Evolutionary conservation across 2,888 invertebrate species (phyloP), one percentile per base, ranked within the genome.

Genomic region (Heliconius cydno): DNA sequence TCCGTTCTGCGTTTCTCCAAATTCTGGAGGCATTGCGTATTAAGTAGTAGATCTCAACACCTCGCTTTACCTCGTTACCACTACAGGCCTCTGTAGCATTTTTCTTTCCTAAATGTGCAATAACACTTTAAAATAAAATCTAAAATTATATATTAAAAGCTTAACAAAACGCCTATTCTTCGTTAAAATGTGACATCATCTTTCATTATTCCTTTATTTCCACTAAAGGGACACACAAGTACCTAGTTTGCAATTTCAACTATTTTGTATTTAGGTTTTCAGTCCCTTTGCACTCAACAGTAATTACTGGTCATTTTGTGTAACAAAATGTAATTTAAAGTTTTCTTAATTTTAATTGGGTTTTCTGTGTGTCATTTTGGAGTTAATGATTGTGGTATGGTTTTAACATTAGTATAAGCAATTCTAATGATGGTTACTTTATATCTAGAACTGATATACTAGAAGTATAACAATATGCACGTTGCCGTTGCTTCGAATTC

Each of bases 301-400:
- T 80, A 79, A 82, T 66, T 82, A 78, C 79, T 79, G 79, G 66
- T 75, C 76, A 77, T 77, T 77, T 71, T 76, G 70, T 67, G 71
- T 78, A 79, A 81, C 81, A 81, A 79, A 78, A 82, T 71, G 78
- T 82, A 79, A 79, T 82, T 79, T 78, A 74, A 79, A 78, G 60
- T 78, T 79, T 67, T 25, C 71, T 68, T 79, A 78, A 80, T 76
- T 78, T 81, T 78, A 81, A 78, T 78, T 66, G 81, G 78, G 74
- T 77, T 81, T 25, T 15, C 65, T 76, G 68, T 15, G 60, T 79
- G 72, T 79, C 38, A 75, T 79, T 34, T 78, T 74, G 28, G 30
- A 30, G 30, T 68, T 78, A 25, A 78, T 46, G 46, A 60, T 73
- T 78, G 65, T 46, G 3, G 60, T 25, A 6, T 22, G 19, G 67